These are phyloP conservation scores for Arrhamphus sclerolepis DNA, from an alignment of 2,797 vertebrate genomes.

Conservation along the genomic window DNA sequence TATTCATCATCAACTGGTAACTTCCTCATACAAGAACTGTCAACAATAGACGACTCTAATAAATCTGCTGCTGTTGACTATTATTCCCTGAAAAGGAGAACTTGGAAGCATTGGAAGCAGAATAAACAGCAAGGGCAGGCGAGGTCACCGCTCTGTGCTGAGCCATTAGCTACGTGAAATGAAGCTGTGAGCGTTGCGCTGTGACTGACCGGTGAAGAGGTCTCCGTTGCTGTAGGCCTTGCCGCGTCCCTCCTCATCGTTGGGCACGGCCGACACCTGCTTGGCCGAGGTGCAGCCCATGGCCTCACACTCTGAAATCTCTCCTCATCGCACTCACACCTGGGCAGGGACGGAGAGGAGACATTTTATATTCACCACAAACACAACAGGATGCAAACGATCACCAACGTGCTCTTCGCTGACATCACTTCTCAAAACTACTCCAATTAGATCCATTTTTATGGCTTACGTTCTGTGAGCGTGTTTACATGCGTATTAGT, in stretches of 20 bases:
- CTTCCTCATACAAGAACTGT: slow-evolving; percentile 47
- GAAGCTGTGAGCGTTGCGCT: slow-evolving; percentile 20
- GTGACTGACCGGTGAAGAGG: slow-evolving; percentile 92
- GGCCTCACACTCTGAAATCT: slow-evolving; percentile 86
- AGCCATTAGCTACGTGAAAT: slow-evolving; percentile 41
- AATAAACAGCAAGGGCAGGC: no score
- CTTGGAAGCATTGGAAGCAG: not conserved
- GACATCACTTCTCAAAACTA: no score
- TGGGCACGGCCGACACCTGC: slow-evolving; percentile 99
- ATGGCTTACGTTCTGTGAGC: no score
- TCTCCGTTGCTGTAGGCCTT: slow-evolving; percentile 98
- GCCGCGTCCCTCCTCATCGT: slow-evolving; percentile 96
- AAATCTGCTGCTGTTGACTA: slow-evolving; percentile 48
- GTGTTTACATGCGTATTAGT: no score
- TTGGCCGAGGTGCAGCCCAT: slow-evolving; percentile 99
- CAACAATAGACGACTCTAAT: slow-evolving; percentile 35
- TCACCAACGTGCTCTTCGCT: no score
- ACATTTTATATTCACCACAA: not conserved
- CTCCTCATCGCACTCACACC: slow-evolving; percentile 83
- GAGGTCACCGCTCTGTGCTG: slow-evolving; percentile 26
- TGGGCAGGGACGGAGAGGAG: slow-evolving; percentile 32
- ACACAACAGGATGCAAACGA: not conserved
- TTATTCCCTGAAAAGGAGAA: slow-evolving; percentile 59
- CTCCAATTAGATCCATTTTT: no score
- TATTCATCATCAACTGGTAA: slow-evolving; percentile 10